These are phyloP conservation scores for Drosophila austrosaltans DNA, from an alignment of 2,888 invertebrate genomes.

Conservation along the genomic window DNA sequence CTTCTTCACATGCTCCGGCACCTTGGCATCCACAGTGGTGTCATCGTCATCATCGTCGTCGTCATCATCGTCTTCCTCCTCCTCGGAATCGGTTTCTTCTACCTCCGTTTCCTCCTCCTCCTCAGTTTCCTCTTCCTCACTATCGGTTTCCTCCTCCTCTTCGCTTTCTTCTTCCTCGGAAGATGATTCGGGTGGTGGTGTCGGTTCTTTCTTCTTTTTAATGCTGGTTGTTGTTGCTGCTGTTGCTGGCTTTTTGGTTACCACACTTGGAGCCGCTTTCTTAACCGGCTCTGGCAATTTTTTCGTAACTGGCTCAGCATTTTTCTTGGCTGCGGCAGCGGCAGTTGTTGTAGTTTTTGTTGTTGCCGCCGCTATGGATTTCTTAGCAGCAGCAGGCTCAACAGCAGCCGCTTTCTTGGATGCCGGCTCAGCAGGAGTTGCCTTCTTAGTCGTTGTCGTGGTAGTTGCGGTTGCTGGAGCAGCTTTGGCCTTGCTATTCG, in stretches of 20 bases:
- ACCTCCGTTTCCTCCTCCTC: conserved; percentile 70
- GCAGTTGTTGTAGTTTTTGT: conserved; percentile 72
- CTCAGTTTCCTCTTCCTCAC: conserved; percentile 61
- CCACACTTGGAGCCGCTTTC: conserved; percentile 45
- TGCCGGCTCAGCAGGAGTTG: conserved; percentile 24
- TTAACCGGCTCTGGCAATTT: conserved; percentile 57
- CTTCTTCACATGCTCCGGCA: conserved; percentile 71
- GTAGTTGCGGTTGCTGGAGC: conserved; percentile 22
- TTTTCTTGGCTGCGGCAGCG: conserved; percentile 52
- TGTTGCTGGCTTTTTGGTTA: conserved; percentile 52
- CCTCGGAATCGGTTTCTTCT: conserved; percentile 63
- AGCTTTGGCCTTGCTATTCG: conserved; percentile 27
- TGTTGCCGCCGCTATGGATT: conserved; percentile 49
- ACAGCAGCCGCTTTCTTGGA: background rate
- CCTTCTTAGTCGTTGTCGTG: conserved; percentile 42
- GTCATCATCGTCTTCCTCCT: conserved; percentile 66
- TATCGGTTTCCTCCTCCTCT: conserved; percentile 55
- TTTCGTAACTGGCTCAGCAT: conserved; percentile 63
- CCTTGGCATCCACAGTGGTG: conserved; percentile 62
- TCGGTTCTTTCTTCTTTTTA: conserved; percentile 80
- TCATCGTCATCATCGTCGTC: conserved; percentile 59
- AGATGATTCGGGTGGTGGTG: conserved; percentile 75
- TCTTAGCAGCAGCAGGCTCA: conserved; percentile 40
- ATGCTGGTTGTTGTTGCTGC: conserved; percentile 24
- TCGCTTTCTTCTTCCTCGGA: conserved; percentile 69